Base-by-base conservation (phyloP, 2,888 invertebrate genomes). In the Cerceris rybyensis region DNA sequence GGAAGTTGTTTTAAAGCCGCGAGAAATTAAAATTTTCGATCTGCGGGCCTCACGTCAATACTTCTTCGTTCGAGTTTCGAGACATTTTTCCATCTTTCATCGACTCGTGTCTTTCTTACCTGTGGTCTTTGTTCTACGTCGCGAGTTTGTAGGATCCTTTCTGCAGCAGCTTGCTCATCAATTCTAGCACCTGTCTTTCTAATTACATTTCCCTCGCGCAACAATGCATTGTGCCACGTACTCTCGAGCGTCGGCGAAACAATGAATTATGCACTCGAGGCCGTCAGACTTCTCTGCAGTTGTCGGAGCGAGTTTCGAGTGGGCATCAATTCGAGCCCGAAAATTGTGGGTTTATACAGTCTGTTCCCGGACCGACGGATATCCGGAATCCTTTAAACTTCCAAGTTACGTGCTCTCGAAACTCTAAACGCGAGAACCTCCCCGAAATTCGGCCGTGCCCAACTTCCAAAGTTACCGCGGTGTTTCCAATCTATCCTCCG, bases 261-360 rank as follows among this genome's bases (percentile, higher is more conserved):
- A 55, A 69, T 75, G 70, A 81, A 79, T 80, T 73, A 70, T 63
- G 69, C 68, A 57, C 69, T 69, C 68, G 28, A 65, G 66, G 70
- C 59, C 63, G 46, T 46, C 52, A 52, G 14, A 58, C 65, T 59
- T 72, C 72, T 66, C 52, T 55, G 39, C 63, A 70, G 52, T 76
- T 74, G 49, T 46, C 64, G 42, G 46, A 14, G 49, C 61, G 49
- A 75, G 63, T 80, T 74, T 80, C 73, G 49, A 68, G 58, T 57
- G 70, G 77, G 63, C 59, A 59, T 55, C 69, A 69, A 54, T 70
- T 43, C 55, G 58, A 55, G 39, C 64, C 59, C 16, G 75, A 75
- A 77, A 77, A 69, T 68, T 57, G 67, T 57, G 41, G 65, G 72
- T 70, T 66, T 63, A 52, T 69, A 60, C 61, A 58, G 13, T 13